Conservation (phyloP, 23 tunicate genomes). For the Styela plicata region DNA sequence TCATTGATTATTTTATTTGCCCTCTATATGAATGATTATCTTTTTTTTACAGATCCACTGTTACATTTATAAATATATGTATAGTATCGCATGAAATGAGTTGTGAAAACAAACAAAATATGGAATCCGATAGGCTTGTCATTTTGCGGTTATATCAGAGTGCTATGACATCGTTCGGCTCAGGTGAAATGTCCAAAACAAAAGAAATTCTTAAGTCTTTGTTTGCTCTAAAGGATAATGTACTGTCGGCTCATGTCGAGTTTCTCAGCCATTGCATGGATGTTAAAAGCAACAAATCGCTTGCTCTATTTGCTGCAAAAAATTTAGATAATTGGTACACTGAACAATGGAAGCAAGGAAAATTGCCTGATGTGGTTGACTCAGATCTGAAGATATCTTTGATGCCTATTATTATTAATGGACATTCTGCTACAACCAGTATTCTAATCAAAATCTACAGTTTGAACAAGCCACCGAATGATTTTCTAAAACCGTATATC, state of each 20-base stretch:
- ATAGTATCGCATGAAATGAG: neutral
- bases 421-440: neutral
- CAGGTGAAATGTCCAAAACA: neutral
- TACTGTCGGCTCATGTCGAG: neutral
- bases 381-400: neutral
- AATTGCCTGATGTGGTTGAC: neutral
- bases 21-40: neutral
- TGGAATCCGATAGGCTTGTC: neutral
- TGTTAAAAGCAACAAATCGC: conserved; percentile 17
- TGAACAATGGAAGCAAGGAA: neutral
- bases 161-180: neutral
- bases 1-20: neutral
- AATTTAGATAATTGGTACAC: conserved; percentile 3
- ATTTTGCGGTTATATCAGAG: neutral
- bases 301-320: conserved; percentile 16
- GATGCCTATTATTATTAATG: neutral
- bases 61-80: no score
- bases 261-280: neutral
- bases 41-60: neutral
- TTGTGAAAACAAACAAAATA: neutral
- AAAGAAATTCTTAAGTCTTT: neutral
- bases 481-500: conserved; percentile 19
- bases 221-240: neutral
- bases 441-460: neutral
- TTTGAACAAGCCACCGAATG: conserved; percentile 21